A percentile compares a stretch with the other conserved stretches of the same genome.
phyloP scores from a whole-genome alignment of 2,113 vertebrate species.

The Nothoprocta perdicaria region DNA sequence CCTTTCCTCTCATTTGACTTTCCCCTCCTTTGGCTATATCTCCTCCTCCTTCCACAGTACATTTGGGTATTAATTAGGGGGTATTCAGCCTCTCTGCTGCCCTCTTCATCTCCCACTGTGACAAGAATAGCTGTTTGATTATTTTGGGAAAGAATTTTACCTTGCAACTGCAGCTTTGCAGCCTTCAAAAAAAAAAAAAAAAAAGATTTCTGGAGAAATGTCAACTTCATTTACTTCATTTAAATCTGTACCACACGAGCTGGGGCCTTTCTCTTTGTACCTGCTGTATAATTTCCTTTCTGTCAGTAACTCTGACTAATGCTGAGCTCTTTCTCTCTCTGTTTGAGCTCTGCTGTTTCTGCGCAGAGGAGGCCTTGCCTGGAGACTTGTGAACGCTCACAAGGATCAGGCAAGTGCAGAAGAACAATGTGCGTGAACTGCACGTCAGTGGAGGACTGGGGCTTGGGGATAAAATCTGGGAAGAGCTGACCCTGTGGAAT shows the following conservation, averaged over 20 bases:
- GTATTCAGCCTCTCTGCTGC: not conserved
- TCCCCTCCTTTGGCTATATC: not conserved
- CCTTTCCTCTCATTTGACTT: not conserved
- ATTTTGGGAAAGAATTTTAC: not conserved
- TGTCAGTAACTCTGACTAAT: conserved; percentile 47
- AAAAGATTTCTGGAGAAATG: conserved; percentile 26
- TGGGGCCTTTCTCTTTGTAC: not conserved
- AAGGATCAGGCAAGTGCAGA: accelerated
- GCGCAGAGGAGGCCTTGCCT: conserved; percentile 36
- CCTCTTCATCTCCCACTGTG: not conserved
- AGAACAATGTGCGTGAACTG: conserved; percentile 31
- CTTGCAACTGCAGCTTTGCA: not conserved
- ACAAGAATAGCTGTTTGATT: conserved; percentile 4
- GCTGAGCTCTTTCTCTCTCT: conserved; percentile 6
- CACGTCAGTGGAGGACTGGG: not conserved
- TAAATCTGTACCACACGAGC: not conserved
- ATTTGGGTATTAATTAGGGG: not conserved
- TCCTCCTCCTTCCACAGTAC: not conserved
- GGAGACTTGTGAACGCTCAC: not conserved
- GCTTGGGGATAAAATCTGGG: not conserved
- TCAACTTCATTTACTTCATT: not conserved
- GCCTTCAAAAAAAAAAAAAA: not conserved
- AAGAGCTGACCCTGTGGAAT: conserved; percentile 15
- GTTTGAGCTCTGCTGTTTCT: conserved; percentile 36
- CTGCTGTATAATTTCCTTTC: conserved; percentile 47